Conservation (phyloP, 2,113 vertebrate species). For the Oophaga pumilio region DNA sequence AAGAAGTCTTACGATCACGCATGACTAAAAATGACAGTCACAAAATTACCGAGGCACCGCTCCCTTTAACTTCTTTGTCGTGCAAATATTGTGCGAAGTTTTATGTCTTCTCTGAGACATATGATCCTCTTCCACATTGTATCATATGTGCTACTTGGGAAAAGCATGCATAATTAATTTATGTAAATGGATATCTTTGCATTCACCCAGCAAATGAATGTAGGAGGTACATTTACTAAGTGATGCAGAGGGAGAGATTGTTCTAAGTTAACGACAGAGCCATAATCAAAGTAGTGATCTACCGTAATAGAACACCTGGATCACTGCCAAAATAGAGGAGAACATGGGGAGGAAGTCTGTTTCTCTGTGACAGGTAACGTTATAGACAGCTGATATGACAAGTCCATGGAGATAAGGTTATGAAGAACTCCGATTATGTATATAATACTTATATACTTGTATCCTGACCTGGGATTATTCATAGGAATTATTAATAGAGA, state of each 20-base stretch:
- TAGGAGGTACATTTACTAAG: background rate
- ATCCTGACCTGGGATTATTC: background rate
- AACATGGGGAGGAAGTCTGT: background rate
- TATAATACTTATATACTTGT: background rate
- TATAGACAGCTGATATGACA: background rate
- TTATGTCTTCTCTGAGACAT: constrained; percentile 22
- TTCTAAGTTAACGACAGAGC: constrained; percentile 30
- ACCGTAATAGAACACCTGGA: background rate
- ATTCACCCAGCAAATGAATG: constrained; percentile 5
- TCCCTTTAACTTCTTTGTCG: constrained; percentile 13
- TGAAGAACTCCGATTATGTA: background rate
- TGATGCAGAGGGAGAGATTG: background rate
- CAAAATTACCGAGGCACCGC: background rate
- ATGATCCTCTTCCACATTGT: background rate
- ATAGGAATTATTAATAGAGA: background rate
- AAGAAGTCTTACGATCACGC: background rate
- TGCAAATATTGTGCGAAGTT: constrained; percentile 9
- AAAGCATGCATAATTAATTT: constrained; percentile 28
- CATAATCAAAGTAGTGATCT: constrained; percentile 8
- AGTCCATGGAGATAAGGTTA: background rate
- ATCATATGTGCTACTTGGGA: constrained; percentile 30
- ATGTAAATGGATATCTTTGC: constrained; percentile 29
- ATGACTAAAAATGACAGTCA: background rate
- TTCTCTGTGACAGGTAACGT: background rate
- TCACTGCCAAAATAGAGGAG: background rate